These are phyloP conservation scores for Nasonia oneida DNA, from an alignment of 2,888 invertebrate genomes.

Conservation along the genomic window DNA sequence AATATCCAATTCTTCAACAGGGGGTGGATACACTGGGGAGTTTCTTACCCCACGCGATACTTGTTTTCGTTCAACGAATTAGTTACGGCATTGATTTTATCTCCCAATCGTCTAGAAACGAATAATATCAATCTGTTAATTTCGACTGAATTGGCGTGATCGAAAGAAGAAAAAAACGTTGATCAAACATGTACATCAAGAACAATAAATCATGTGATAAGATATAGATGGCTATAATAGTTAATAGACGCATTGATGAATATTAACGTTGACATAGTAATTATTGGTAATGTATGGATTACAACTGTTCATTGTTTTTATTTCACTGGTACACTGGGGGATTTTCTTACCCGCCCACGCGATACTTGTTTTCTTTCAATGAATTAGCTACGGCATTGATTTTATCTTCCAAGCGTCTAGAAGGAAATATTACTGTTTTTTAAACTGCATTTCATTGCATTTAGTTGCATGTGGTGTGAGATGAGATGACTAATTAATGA, in stretches of 20 bases:
- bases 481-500: conserved; percentile 52
- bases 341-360: conserved; percentile 64
- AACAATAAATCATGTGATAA: conserved; percentile 23
- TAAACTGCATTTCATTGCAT: conserved; percentile 25
- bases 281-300: conserved; percentile 50
- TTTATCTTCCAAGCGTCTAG: conserved; percentile 65
- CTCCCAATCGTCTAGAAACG: conserved; percentile 64
- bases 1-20: conserved; percentile 54
- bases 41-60: conserved; percentile 64
- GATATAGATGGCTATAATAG: conserved; percentile 38
- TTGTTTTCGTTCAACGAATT: conserved; percentile 63
- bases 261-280: conserved; percentile 47
- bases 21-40: conserved; percentile 40
- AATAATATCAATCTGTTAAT: conserved; percentile 48
- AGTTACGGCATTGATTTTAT: conserved; percentile 63
- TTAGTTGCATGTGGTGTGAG: conserved; percentile 15
- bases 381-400: conserved; percentile 63
- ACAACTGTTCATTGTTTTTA: conserved; percentile 50
- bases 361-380: conserved; percentile 65
- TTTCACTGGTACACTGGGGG: conserved; percentile 61
- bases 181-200: background rate
- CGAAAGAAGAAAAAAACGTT: background rate
- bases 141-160: background rate
- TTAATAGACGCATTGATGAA: conserved; percentile 57
- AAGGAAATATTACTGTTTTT: conserved; percentile 60